phyloP scores from a whole-genome alignment of 2,888 invertebrate genomes.

The Drosophila macrothrix region DNA sequence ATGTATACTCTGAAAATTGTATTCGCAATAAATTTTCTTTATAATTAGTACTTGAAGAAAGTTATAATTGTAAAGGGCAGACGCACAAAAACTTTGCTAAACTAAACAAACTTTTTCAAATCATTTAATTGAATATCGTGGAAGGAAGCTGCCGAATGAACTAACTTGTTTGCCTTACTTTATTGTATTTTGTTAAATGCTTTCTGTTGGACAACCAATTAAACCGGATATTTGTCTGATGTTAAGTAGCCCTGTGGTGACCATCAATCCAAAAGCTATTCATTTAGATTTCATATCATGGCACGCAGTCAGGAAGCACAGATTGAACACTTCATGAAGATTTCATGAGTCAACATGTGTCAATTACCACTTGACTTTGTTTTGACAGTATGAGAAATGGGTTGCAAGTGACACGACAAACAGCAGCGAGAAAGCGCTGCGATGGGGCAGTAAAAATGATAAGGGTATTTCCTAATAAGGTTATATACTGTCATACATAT shows the following conservation, averaged over 20 bases:
- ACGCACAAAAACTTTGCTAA: neutral
- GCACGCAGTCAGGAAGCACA: neutral
- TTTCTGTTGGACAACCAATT: neutral
- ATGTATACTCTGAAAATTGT: neutral
- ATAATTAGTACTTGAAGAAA: conserved; percentile 6
- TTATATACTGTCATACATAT: neutral
- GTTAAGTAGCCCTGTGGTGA: conserved; percentile 5
- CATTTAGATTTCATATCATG: conserved; percentile 30
- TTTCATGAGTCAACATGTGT: conserved; percentile 66
- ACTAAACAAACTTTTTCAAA: neutral
- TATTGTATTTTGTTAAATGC: conserved; percentile 2
- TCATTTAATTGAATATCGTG: conserved; percentile 1
- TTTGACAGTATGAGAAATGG: conserved; percentile 70
- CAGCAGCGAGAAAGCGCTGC: conserved; percentile 4
- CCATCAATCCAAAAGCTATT: conserved; percentile 25
- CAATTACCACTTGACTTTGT: conserved; percentile 73
- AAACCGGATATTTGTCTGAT: conserved; percentile 2
- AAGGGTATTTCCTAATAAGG: conserved; percentile 2
- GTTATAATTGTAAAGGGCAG: conserved; percentile 3
- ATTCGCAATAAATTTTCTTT: neutral
- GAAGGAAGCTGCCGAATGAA: neutral
- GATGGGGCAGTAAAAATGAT: conserved; percentile 17
- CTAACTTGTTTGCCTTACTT: neutral
- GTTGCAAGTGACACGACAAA: conserved; percentile 31
- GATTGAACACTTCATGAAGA: conserved; percentile 29